Evolutionary conservation across 2,888 invertebrate genomes (phyloP), one percentile per base, ranked within the genome.

Genomic region (Chydorus sphaericus): DNA sequence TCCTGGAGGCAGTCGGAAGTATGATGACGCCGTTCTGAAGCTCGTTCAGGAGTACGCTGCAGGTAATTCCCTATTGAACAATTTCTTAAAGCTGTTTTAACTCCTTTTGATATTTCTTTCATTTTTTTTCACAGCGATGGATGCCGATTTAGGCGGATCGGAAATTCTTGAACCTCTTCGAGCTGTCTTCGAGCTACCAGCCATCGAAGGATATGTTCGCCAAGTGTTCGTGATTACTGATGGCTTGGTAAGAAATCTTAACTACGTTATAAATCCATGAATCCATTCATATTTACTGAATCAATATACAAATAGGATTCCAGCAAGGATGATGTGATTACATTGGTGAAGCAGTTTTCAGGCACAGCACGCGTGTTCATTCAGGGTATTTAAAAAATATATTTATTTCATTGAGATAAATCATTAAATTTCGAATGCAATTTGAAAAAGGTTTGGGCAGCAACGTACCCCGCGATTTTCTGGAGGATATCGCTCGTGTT

Each of bases 161-260:
- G 67, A 68, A 59, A 63, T 69, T 30, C 58, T 64, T 14, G 52
- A 58, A 20, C 67, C 68, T 1, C 54, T 69, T 48, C 53, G 63
- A 39, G 30, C 57, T 18, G 62, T 68, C 16, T 66, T 62, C 56
- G 51, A 48, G 6, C 56, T 56, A 44, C 58, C 61, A 3, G 28
- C 50, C 4, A 60, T 63, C 50, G 59, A 60, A n/a, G 65, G 61
- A 1, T 65, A 63, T 38, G 36, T 62, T 8, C 54, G 66, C 26
- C 65, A 68, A 63, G 62, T 70, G 7, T 66, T 69, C 57, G 57
- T 69, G 14, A 60, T 70, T 10, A 69, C 70, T 11, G 70, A 70
- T 61, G 70, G 70, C 23, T 65, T 65, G 52, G 66, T 67, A 5
- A 44, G n/a, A n/a, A n/a, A n/a, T 26, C 2, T 29, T 6, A n/a